Evolutionary conservation across 2,113 vertebrate genomes (phyloP).

Genomic region (Mastomys coucha): DNA sequence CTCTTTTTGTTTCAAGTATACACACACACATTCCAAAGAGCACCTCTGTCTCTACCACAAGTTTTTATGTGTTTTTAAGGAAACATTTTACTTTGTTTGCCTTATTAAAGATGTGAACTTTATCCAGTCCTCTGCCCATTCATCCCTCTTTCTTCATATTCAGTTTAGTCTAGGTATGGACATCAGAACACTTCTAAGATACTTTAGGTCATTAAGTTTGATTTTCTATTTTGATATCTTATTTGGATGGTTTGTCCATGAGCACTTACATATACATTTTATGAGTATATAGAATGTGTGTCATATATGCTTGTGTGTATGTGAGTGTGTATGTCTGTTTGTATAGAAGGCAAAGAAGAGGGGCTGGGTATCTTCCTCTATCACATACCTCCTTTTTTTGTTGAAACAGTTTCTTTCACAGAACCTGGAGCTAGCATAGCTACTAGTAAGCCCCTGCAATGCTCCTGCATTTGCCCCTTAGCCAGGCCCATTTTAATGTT

Average conservation of each 20-base stretch:
- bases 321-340: neutral
- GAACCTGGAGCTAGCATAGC: neutral
- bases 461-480: neutral
- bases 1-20: neutral
- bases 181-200: conserved; percentile 12
- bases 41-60: neutral
- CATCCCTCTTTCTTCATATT: neutral
- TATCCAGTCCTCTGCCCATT: neutral
- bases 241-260: neutral
- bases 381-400: neutral
- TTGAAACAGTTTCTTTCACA: neutral
- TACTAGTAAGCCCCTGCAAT: neutral
- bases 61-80: neutral
- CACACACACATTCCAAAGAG: neutral
- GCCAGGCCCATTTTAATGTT: neutral
- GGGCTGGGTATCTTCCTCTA: neutral
- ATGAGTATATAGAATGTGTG: too few relatives aligned
- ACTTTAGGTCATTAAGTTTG: neutral
- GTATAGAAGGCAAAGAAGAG: neutral
- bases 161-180: neutral
- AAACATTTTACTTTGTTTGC: neutral
- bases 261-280: neutral
- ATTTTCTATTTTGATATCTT: neutral
- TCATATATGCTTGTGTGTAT: neutral
- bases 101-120: neutral